phyloP scores from a whole-genome alignment of 2,113 vertebrate genomes.

The Paratilapia polleni region DNA sequence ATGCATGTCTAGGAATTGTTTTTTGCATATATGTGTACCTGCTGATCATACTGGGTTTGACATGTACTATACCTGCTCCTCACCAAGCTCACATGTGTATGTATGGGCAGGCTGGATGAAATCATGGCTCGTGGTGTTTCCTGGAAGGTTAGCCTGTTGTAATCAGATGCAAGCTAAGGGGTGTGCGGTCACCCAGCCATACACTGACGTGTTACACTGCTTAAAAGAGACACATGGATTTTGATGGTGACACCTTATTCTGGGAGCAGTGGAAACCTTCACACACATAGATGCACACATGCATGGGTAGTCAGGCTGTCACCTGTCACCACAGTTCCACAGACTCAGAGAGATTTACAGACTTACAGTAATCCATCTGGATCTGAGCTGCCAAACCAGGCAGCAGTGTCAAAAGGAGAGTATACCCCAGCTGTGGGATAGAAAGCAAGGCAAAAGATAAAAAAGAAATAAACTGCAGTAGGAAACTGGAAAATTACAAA shows the following conservation, averaged over 20 bases:
- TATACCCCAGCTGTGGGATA: background rate
- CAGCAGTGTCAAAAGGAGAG: slow-evolving; percentile 36
- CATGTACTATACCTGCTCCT: background rate
- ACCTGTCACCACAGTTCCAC: slow-evolving; percentile 53
- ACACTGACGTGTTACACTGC: background rate
- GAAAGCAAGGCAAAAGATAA: background rate
- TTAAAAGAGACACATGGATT: slow-evolving; percentile 1
- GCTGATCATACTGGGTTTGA: background rate
- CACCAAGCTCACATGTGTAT: background rate
- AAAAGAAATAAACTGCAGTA: background rate
- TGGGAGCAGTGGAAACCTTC: slow-evolving; percentile 26
- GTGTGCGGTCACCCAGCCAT: background rate
- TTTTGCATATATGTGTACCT: background rate
- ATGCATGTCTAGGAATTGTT: background rate
- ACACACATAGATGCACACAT: background rate
- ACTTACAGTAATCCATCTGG: slow-evolving; percentile 63
- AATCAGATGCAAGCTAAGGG: slow-evolving; percentile 10
- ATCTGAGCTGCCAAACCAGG: slow-evolving; percentile 26
- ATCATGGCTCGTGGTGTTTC: background rate
- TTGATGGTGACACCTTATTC: slow-evolving; percentile 23
- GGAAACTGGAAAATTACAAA: slow-evolving; percentile 6
- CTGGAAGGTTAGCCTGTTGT: background rate
- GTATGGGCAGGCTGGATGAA: background rate
- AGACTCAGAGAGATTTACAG: slow-evolving; percentile 53
- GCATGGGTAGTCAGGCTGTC: slow-evolving; percentile 30